phyloP scores from a whole-genome alignment of 1,140 invertebrate species.

The Orius insidiosus region DNA sequence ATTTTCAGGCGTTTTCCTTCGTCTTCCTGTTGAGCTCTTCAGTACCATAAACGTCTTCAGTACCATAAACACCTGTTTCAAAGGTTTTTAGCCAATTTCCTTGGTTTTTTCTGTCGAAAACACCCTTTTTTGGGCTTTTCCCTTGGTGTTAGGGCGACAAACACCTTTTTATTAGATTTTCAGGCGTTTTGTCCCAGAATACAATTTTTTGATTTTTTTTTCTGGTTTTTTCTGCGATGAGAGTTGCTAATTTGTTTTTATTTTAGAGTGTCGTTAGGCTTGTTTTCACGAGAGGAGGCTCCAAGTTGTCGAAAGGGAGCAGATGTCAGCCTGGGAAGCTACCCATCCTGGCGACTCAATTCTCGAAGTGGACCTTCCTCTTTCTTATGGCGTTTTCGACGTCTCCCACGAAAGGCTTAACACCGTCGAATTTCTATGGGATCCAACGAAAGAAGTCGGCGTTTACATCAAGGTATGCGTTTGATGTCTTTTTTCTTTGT shows the following conservation, averaged over 20 bases:
- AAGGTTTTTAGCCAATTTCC: too few relatives aligned
- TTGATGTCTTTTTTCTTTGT: slow-evolving; percentile 3
- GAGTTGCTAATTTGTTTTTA: too few relatives aligned
- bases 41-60: too few relatives aligned
- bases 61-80: too few relatives aligned
- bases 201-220: too few relatives aligned
- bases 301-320: slow-evolving; percentile 87
- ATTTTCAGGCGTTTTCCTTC: too few relatives aligned
- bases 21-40: too few relatives aligned
- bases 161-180: too few relatives aligned
- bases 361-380: slow-evolving; percentile 79
- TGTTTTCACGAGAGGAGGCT: slow-evolving; percentile 88
- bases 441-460: slow-evolving; percentile 88
- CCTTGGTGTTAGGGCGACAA: too few relatives aligned
- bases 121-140: too few relatives aligned
- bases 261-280: slow-evolving; percentile 73
- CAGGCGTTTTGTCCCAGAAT: background rate
- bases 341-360: slow-evolving; percentile 77
- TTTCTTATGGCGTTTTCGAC: slow-evolving; percentile 81
- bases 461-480: slow-evolving; percentile 77
- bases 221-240: too few relatives aligned
- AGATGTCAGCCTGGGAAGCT: slow-evolving; percentile 77
- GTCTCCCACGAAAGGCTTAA: slow-evolving; percentile 68
- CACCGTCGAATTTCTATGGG: slow-evolving; percentile 80
- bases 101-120: too few relatives aligned